Conservation (phyloP, 1,140 invertebrate genomes). For the Papilio polytes region DNA sequence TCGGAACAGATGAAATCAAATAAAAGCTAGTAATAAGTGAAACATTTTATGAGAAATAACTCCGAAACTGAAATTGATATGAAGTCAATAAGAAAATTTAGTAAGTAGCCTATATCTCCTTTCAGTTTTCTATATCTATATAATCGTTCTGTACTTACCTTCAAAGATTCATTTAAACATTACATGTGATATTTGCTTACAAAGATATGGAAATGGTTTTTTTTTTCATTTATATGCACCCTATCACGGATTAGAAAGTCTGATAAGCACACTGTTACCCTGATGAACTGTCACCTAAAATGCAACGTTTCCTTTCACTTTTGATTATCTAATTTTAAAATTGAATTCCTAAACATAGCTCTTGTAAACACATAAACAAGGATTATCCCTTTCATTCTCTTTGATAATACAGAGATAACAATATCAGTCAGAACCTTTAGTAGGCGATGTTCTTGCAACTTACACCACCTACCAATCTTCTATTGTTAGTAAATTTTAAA, state of each 20-base stretch:
- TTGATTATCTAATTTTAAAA: not conserved
- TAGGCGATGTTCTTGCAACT: not conserved
- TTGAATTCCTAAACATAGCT: too few relatives aligned
- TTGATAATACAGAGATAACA: not conserved
- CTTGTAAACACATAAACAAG: too few relatives aligned
- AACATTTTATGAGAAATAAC: too few relatives aligned
- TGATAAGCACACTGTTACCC: not conserved
- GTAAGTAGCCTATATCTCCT: too few relatives aligned
- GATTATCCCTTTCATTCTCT: not conserved
- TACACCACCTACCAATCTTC: constrained; percentile 34
- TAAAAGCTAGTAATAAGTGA: too few relatives aligned
- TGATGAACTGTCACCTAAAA: not conserved
- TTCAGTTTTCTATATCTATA: too few relatives aligned
- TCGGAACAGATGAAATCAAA: too few relatives aligned
- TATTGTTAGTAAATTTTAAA: constrained; percentile 50
- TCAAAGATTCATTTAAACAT: too few relatives aligned
- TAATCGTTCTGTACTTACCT: too few relatives aligned
- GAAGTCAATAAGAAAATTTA: too few relatives aligned
- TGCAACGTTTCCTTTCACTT: not conserved
- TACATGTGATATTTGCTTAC: not conserved
- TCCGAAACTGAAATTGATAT: too few relatives aligned
- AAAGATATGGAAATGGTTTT: not conserved
- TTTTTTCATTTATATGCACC: not conserved
- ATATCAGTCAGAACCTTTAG: not conserved
- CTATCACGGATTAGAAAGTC: not conserved